Conservation (phyloP, 2,888 invertebrate genomes). For the Xylota segnis region DNA sequence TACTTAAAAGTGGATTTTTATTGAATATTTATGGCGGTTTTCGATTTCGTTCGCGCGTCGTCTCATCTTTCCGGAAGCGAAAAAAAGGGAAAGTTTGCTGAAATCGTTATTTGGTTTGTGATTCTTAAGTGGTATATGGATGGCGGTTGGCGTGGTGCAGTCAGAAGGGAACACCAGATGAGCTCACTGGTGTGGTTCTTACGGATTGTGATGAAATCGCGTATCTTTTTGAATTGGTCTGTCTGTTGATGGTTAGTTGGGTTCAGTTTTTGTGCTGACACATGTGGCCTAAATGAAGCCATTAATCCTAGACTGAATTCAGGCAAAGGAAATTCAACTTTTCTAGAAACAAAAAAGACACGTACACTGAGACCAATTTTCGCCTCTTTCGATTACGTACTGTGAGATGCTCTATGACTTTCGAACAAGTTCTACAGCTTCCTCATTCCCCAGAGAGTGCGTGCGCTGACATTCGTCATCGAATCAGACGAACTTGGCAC, state of each 20-base stretch:
- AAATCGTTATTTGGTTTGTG: slow-evolving; percentile 2
- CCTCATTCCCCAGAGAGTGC: not conserved
- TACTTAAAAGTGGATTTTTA: slow-evolving; percentile 52
- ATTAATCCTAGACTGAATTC: too few relatives aligned
- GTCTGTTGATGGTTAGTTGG: too few relatives aligned
- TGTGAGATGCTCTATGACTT: too few relatives aligned
- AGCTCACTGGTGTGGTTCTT: not conserved
- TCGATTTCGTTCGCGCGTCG: slow-evolving; percentile 32
- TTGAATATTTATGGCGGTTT: slow-evolving; percentile 66
- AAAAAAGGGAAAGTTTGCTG: slow-evolving; percentile 65
- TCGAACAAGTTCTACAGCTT: not conserved
- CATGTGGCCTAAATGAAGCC: too few relatives aligned
- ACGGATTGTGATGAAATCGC: not conserved
- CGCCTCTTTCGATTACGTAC: too few relatives aligned
- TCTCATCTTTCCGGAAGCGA: slow-evolving; percentile 61
- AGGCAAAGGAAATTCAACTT: too few relatives aligned
- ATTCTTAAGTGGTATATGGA: slow-evolving; percentile 8
- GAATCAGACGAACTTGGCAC: not conserved
- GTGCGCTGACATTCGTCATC: not conserved
- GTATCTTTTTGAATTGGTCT: not conserved
- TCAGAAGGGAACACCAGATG: not conserved
- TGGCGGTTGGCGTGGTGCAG: not conserved
- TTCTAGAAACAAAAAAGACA: too few relatives aligned
- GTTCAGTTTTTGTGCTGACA: too few relatives aligned
- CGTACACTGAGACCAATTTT: too few relatives aligned